Evolutionary conservation across 2,113 vertebrate genomes (phyloP).

Genomic region (Thomomys bottae): DNA sequence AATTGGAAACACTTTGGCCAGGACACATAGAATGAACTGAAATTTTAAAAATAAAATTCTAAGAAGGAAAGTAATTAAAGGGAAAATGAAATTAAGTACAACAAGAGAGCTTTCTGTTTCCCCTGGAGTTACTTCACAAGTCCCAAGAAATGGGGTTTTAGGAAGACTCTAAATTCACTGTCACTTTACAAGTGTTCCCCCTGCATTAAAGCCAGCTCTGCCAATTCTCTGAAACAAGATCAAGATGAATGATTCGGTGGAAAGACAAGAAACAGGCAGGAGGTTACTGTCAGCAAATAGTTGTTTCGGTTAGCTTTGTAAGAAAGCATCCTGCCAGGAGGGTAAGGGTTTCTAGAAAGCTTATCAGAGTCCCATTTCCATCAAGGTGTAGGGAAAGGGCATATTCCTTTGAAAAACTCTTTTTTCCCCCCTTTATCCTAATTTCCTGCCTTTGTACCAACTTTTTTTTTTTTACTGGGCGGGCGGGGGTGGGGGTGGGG

Average conservation of each 20-base stretch:
- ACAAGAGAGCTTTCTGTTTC: not conserved
- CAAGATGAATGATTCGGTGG: constrained; percentile 11
- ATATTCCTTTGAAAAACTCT: too few relatives aligned
- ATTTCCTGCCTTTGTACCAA: not conserved
- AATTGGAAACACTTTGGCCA: not conserved
- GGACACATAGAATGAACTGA: not conserved
- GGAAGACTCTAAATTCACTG: not conserved
- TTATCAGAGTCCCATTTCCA: not conserved
- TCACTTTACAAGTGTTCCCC: constrained; percentile 1
- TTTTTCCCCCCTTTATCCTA: not conserved
- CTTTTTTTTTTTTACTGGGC: too few relatives aligned
- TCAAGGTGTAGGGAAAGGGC: not conserved
- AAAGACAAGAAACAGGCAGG: not conserved
- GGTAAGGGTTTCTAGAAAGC: not conserved
- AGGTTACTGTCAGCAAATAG: constrained; percentile 1
- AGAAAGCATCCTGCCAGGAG: too few relatives aligned
- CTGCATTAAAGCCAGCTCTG: not conserved
- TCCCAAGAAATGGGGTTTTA: not conserved
- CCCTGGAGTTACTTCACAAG: not conserved
- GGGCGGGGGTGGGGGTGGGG: too few relatives aligned
- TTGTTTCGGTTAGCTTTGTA: not conserved
- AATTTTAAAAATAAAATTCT: not conserved
- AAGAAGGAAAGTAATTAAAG: not conserved
- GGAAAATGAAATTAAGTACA: constrained; percentile 9
- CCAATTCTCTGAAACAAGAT: not conserved